Evolutionary conservation across 2,888 invertebrate genomes (phyloP).

Genomic region (Drosophila cognata): DNA sequence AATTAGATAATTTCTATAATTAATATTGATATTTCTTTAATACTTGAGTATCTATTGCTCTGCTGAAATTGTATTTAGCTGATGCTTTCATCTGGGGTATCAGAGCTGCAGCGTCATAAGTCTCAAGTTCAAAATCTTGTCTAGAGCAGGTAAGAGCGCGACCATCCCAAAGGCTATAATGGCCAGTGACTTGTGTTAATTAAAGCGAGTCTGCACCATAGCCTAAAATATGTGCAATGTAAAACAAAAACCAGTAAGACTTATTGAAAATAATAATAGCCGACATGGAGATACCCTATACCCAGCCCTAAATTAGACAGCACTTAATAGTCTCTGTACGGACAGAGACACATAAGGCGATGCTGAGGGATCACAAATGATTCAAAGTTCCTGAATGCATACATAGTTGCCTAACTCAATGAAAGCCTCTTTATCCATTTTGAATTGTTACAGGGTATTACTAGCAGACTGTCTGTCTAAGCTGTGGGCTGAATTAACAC

Average conservation of each 20-base stretch:
- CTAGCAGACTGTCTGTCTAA: conserved; percentile 13
- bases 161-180: not conserved
- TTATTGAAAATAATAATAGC: conserved; percentile 3
- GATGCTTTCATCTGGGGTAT: not conserved
- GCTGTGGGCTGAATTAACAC: conserved; percentile 64
- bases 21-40: not conserved
- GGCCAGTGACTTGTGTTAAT: conserved; percentile 1
- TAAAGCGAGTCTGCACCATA: conserved; percentile 1
- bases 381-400: not conserved
- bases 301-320: not conserved
- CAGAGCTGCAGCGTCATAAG: not conserved
- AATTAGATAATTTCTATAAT: not conserved
- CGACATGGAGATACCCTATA: not conserved
- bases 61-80: not conserved
- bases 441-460: not conserved
- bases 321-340: not conserved
- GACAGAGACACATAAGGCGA: rapidly evolving
- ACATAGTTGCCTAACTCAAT: not conserved
- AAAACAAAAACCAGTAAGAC: conserved; percentile 16
- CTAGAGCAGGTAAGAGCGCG: not conserved
- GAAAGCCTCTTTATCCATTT: not conserved
- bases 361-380: not conserved
- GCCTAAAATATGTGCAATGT: conserved; percentile 7
- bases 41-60: not conserved
- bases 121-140: not conserved